Conservation (phyloP, 2,797 vertebrate species). For the Philypnodon macrostomus region DNA sequence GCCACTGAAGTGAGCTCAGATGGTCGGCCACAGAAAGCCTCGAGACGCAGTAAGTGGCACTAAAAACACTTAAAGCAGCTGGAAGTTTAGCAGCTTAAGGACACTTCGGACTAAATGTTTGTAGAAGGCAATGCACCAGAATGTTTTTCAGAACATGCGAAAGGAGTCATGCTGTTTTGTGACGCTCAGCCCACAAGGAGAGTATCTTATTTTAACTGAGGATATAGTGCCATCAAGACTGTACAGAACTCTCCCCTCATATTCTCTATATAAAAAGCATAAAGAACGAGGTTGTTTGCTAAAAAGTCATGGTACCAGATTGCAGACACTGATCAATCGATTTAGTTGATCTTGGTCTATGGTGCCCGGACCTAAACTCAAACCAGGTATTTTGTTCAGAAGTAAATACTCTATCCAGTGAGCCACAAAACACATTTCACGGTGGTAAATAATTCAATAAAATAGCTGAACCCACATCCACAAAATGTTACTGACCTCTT, state of each 20-base stretch:
- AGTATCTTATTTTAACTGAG: conserved; percentile 10
- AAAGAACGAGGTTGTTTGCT: too few relatives aligned
- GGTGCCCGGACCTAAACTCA: too few relatives aligned
- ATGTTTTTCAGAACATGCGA: conserved; percentile 8
- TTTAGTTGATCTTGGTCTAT: too few relatives aligned
- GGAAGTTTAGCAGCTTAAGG: background rate
- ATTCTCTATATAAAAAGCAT: background rate
- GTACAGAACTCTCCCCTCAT: background rate
- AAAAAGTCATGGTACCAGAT: too few relatives aligned
- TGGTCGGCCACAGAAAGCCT: background rate
- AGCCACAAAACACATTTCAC: too few relatives aligned
- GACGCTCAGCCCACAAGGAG: conserved; percentile 12
- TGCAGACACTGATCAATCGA: too few relatives aligned
- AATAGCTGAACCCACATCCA: too few relatives aligned
- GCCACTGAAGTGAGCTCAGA: background rate
- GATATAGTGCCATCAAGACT: background rate
- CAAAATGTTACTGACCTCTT: too few relatives aligned
- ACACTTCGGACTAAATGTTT: background rate
- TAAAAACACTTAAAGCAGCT: background rate
- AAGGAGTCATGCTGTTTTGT: conserved; percentile 6
- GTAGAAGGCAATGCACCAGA: conserved; percentile 7
- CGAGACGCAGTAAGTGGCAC: conserved; percentile 1
- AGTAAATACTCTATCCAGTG: too few relatives aligned
- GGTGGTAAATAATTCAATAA: too few relatives aligned
- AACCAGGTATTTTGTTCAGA: too few relatives aligned